These are phyloP conservation scores for Patagioenas fasciata DNA, from an alignment of 2,113 vertebrate species.

Conservation along the genomic window DNA sequence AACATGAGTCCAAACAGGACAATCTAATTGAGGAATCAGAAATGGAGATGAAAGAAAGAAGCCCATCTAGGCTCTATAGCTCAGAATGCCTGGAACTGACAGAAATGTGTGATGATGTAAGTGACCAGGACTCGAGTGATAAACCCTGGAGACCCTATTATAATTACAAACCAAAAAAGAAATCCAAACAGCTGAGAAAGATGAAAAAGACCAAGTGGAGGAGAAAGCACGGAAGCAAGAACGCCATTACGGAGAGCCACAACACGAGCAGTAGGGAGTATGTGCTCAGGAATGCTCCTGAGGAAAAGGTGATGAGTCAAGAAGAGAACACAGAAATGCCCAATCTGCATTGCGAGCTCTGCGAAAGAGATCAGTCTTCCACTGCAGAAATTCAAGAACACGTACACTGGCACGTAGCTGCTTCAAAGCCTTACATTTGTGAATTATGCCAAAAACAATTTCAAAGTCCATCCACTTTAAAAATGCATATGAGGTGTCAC, in stretches of 20 bases:
- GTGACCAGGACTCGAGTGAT: constrained; percentile 91
- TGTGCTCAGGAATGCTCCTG: constrained; percentile 38
- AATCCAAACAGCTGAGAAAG: constrained; percentile 85
- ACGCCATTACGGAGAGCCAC: not conserved
- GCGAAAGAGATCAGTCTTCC: constrained; percentile 70
- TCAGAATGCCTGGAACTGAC: constrained; percentile 77
- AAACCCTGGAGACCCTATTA: constrained; percentile 97
- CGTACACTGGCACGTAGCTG: constrained; percentile 75
- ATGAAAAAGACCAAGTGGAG: constrained; percentile 83
- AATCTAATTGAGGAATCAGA: constrained; percentile 51
- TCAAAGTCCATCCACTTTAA: constrained; percentile 88
- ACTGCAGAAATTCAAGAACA: constrained; percentile 69
- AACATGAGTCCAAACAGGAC: constrained; percentile 66
- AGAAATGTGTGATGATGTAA: constrained; percentile 85
- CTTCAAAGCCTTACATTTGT: constrained; percentile 82
- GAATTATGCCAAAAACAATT: constrained; percentile 91
- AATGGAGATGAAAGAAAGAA: constrained; percentile 69
- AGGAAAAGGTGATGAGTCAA: constrained; percentile 58
- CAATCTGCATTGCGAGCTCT: constrained; percentile 72
- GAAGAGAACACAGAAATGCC: constrained; percentile 75
- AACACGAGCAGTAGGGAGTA: constrained; percentile 55
- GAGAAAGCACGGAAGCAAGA: constrained; percentile 61
- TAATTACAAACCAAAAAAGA: constrained; percentile 97
- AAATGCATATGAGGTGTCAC: constrained; percentile 89
- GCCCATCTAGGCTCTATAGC: constrained; percentile 74